phyloP scores from a whole-genome alignment of 2,113 vertebrate genomes.

The Probosciger aterrimus region DNA sequence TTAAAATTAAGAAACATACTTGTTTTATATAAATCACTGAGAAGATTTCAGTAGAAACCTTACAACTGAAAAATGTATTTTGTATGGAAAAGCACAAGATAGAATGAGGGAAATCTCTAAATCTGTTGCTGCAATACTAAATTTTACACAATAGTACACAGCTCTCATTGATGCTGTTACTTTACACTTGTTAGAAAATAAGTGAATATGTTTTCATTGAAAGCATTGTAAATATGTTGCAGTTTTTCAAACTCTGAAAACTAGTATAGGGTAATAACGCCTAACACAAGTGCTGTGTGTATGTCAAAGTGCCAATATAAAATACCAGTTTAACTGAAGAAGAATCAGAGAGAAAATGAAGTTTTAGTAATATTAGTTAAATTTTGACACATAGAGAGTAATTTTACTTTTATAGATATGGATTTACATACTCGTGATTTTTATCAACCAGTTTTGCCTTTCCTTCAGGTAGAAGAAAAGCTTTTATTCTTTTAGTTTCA shows the following conservation, averaged over 20 bases:
- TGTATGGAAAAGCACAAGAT: not conserved
- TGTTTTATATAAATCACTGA: not conserved
- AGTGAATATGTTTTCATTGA: not conserved
- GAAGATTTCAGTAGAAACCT: not conserved
- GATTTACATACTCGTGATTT: not conserved
- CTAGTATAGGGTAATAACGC: not conserved
- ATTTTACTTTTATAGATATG: not conserved
- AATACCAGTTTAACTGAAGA: not conserved
- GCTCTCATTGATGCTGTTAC: not conserved
- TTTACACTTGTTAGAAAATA: not conserved
- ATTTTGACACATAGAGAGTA: not conserved
- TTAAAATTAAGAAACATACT: not conserved
- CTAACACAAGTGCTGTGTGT: not conserved
- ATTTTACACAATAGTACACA: not conserved
- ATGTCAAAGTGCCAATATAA: not conserved
- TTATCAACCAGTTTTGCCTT: not conserved
- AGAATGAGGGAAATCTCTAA: not conserved
- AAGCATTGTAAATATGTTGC: not conserved
- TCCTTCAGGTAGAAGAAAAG: not conserved
- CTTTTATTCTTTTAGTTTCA: not conserved
- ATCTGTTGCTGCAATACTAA: not conserved
- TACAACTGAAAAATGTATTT: not conserved
- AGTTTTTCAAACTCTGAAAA: not conserved
- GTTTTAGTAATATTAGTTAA: not conserved
- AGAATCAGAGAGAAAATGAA: not conserved